These are phyloP conservation scores for Keiferia lycopersicella DNA, from an alignment of 2,888 invertebrate species.

Conservation along the genomic window DNA sequence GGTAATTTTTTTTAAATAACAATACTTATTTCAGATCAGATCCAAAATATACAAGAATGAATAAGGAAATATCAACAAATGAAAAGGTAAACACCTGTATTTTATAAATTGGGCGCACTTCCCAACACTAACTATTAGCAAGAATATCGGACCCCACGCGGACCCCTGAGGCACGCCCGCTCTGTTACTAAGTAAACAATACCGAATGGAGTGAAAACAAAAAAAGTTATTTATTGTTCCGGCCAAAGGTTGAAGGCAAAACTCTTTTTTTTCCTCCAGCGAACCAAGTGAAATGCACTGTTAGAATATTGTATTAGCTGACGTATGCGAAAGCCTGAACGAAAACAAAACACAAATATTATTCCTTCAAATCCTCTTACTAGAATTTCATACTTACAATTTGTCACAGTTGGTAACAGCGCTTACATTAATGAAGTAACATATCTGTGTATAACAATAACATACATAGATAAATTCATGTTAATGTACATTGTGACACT, in stretches of 20 bases:
- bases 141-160: slow-evolving; percentile 40
- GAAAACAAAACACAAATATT: slow-evolving; percentile 13
- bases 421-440: too few relatives aligned
- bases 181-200: slow-evolving; percentile 56
- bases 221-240: slow-evolving; percentile 59
- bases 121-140: slow-evolving; percentile 25
- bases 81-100: neutral
- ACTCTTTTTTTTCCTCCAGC: slow-evolving; percentile 36
- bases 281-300: slow-evolving; percentile 32
- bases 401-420: too few relatives aligned
- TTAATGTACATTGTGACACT: too few relatives aligned
- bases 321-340: slow-evolving; percentile 32
- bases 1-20: too few relatives aligned
- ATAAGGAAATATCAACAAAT: too few relatives aligned
- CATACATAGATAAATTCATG: too few relatives aligned
- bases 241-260: slow-evolving; percentile 53
- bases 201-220: slow-evolving; percentile 48
- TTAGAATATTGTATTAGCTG: slow-evolving; percentile 38
- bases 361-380: too few relatives aligned
- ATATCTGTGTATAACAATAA: too few relatives aligned
- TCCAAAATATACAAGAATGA: too few relatives aligned
- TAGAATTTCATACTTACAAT: too few relatives aligned
- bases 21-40: too few relatives aligned
- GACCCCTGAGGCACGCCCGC: slow-evolving; percentile 46
- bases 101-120: neutral